Evolutionary conservation across 2,888 invertebrate genomes (phyloP).

Genomic region (Alloplasta piceator): DNA sequence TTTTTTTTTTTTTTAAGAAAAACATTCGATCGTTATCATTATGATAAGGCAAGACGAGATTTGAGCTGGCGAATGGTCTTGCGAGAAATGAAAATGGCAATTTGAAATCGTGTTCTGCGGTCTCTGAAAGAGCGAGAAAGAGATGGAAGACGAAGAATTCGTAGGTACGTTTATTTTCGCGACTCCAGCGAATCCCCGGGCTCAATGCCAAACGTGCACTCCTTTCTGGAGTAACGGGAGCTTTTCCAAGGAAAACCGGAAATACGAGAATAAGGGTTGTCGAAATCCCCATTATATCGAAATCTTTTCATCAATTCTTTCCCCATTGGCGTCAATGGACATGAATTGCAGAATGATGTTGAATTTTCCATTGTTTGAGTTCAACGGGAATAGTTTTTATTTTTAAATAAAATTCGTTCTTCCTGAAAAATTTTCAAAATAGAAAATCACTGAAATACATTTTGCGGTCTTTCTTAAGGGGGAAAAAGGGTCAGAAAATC

Average conservation of each 20-base stretch:
- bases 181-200: slow-evolving; percentile 65
- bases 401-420: too few species aligned
- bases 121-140: not conserved
- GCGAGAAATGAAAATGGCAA: slow-evolving; percentile 35
- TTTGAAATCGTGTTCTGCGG: slow-evolving; percentile 1
- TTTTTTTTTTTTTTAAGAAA: not conserved
- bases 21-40: not conserved
- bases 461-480: too few species aligned
- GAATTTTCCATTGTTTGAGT: too few species aligned
- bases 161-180: slow-evolving; percentile 68
- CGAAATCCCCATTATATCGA: slow-evolving; percentile 4
- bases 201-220: slow-evolving; percentile 66
- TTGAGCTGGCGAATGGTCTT: not conserved
- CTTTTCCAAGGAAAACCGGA: slow-evolving; percentile 49
- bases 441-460: too few species aligned
- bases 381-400: too few species aligned
- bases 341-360: too few species aligned
- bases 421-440: too few species aligned
- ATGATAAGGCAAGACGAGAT: not conserved
- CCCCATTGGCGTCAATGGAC: too few species aligned
- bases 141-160: slow-evolving; percentile 9
- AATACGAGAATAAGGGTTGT: slow-evolving; percentile 57
- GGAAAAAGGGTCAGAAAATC: too few species aligned
- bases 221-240: not conserved
- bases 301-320: not conserved